A percentile compares a stretch with the other conserved stretches of the same genome.
Conservation (phyloP, 2,888 invertebrate genomes). For the Abrostola triplasia region DNA sequence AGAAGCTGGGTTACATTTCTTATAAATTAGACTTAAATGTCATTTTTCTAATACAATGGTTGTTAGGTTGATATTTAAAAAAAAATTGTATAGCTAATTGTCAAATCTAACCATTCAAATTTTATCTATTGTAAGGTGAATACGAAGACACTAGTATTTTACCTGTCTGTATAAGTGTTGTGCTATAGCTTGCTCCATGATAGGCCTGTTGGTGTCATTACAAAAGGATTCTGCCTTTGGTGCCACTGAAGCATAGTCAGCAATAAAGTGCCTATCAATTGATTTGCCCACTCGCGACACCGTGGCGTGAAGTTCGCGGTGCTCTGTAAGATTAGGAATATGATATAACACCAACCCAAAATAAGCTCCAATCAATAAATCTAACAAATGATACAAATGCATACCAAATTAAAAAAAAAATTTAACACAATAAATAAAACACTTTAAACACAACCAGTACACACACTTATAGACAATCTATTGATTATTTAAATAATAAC, state of each 20-base stretch:
- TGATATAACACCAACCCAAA: background rate
- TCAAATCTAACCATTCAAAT: no score
- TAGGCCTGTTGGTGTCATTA: slow-evolving; percentile 87
- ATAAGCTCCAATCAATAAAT: background rate
- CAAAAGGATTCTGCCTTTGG: slow-evolving; percentile 94
- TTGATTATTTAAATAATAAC: no score
- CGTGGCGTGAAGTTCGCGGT: slow-evolving; percentile 84
- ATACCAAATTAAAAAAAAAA: no score
- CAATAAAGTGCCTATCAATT: slow-evolving; percentile 97
- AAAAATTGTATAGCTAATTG: no score
- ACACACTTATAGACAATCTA: background rate
- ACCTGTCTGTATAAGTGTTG: slow-evolving; percentile 98
- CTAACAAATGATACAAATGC: background rate
- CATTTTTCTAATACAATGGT: no score
- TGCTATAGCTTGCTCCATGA: slow-evolving; percentile 93
- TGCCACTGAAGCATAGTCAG: slow-evolving; percentile 96
- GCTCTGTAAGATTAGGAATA: slow-evolving; percentile 67
- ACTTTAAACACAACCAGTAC: background rate
- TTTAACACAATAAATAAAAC: no score
- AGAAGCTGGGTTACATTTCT: no score
- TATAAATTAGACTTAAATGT: no score
- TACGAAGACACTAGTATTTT: background rate
- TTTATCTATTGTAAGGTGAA: no score
- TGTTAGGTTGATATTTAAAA: no score
- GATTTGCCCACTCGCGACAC: slow-evolving; percentile 98